These are phyloP conservation scores for Catostylus mosaicus DNA, from an alignment of 30 jellyfish, hydroid and myxozoan genomes.

Conservation along the genomic window DNA sequence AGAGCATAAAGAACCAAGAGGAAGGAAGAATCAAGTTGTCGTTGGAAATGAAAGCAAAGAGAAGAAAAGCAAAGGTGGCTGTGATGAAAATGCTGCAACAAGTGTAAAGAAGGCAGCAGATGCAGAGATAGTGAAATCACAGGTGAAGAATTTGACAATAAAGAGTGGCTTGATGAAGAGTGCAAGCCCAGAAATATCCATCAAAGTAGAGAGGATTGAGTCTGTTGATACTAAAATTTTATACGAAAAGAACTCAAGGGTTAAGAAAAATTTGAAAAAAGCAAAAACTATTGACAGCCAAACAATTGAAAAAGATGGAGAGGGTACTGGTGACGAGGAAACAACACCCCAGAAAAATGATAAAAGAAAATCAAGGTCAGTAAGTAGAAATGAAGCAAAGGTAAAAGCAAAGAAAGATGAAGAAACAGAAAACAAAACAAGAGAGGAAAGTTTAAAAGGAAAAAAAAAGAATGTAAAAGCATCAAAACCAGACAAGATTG, in stretches of 20 bases:
- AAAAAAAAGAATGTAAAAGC: neutral
- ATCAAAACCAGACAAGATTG: neutral
- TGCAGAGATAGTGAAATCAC: neutral
- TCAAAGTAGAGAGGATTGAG: too few species aligned
- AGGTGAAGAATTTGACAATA: too few species aligned
- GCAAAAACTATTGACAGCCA: neutral
- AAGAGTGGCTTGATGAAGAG: too few species aligned
- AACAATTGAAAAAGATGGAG: neutral
- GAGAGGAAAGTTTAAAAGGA: neutral
- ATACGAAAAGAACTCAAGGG: too few species aligned
- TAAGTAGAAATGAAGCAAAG: neutral
- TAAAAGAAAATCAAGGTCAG: neutral
- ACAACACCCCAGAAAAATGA: neutral
- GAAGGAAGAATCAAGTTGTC: neutral
- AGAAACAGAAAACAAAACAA: neutral
- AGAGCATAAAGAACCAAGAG: neutral
- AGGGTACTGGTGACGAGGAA: neutral
- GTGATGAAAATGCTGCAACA: neutral
- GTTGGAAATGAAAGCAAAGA: neutral
- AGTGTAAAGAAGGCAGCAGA: neutral
- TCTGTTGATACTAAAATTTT: too few species aligned
- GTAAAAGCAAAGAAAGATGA: neutral
- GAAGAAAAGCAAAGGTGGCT: neutral
- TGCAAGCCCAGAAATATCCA: too few species aligned
- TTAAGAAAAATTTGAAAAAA: too few species aligned